Percentiles rank a stretch among this genome's conserved stretches.
phyloP scores from a whole-genome alignment of 2,113 vertebrate species.

The Glaucidium brasilianum region DNA sequence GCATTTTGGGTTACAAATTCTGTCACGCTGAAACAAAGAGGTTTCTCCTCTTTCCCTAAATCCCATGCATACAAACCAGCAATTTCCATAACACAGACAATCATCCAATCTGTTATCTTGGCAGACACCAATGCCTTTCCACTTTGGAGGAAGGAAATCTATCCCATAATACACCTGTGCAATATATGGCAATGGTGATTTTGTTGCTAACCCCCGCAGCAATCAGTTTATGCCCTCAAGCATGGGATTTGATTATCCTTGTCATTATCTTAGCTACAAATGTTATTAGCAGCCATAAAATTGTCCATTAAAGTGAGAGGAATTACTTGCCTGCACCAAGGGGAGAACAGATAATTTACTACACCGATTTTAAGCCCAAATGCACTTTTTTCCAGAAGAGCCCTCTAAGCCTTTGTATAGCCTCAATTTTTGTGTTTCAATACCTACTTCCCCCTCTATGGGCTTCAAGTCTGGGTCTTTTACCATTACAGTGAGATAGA shows the following conservation, averaged over 20 bases:
- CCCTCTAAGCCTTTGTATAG: not conserved
- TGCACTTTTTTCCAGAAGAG: not conserved
- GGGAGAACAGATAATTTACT: slow-evolving; percentile 63
- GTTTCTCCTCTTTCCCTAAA: slow-evolving; percentile 32
- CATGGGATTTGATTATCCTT: slow-evolving; percentile 72
- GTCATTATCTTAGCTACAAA: slow-evolving; percentile 74
- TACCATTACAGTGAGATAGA: not conserved
- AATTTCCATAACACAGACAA: slow-evolving; percentile 46
- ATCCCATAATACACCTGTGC: slow-evolving; percentile 51
- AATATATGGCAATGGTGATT: slow-evolving; percentile 36
- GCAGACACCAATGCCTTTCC: slow-evolving; percentile 34
- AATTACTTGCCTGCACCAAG: slow-evolving; percentile 62
- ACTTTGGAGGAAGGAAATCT: slow-evolving; percentile 25
- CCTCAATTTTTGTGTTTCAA: not conserved
- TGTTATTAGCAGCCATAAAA: slow-evolving; percentile 74
- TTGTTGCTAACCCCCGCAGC: slow-evolving; percentile 56
- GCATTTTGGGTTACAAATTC: slow-evolving; percentile 5
- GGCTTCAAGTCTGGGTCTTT: not conserved
- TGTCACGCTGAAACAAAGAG: slow-evolving; percentile 37
- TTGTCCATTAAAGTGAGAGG: slow-evolving; percentile 69
- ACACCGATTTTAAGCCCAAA: slow-evolving; percentile 51
- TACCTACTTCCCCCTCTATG: not conserved
- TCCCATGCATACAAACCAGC: slow-evolving; percentile 45
- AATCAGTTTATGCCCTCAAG: slow-evolving; percentile 68
- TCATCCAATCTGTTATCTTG: slow-evolving; percentile 48